Conservation (phyloP, 2,113 vertebrate species). For the Pelecanoides urinatrix region DNA sequence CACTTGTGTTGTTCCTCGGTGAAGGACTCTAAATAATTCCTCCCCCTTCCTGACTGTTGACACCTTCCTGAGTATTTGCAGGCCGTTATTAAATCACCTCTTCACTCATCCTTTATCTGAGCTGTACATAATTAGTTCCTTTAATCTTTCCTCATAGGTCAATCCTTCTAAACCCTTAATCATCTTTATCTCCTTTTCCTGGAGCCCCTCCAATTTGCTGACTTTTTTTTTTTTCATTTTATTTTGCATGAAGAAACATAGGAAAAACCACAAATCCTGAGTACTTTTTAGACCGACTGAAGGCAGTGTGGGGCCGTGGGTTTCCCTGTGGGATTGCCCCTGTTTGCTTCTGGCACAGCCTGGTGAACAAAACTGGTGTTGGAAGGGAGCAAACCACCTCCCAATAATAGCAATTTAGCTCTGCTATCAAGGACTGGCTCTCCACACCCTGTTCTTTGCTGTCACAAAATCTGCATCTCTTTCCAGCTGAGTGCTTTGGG, state of each 20-base stretch:
- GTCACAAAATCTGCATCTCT: background rate
- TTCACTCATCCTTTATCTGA: conserved; percentile 69
- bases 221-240: background rate
- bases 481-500: background rate
- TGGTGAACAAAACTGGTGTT: background rate
- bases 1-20: background rate
- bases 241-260: conserved; percentile 9
- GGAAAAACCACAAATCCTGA: background rate
- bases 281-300: background rate
- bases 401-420: background rate
- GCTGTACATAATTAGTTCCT: conserved; percentile 70
- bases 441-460: background rate
- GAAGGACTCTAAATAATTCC: conserved; percentile 43
- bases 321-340: background rate
- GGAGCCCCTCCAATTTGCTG: conserved; percentile 57
- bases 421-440: background rate
- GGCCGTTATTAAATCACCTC: conserved; percentile 62
- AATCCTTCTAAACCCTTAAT: conserved; percentile 68
- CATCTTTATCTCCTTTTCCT: conserved; percentile 62
- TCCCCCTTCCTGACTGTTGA: conserved; percentile 26
- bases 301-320: background rate
- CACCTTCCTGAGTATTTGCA: conserved; percentile 54
- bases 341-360: background rate
- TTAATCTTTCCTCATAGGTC: conserved; percentile 72
- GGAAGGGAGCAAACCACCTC: background rate